Evolutionary conservation across 2,113 vertebrate species (phyloP), one percentile per base, ranked within the genome.

Genomic region (Toxotes jaculatrix): DNA sequence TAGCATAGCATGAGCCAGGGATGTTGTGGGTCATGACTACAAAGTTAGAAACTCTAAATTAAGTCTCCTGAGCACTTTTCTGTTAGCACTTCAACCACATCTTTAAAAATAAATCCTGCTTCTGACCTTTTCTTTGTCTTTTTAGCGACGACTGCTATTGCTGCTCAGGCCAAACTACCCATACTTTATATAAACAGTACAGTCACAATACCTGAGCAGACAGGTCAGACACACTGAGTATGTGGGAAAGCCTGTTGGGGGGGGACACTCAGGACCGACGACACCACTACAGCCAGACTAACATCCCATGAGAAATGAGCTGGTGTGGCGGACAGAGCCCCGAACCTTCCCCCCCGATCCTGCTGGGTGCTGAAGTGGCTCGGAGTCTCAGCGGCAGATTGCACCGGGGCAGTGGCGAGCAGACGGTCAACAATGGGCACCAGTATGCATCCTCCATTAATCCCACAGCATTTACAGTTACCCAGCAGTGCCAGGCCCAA

Each of bases 381-480:
- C 77, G 43, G 71, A 81, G 80, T 84, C 89, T 84, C 73, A 0
- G 69, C 45, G 77, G 92, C 93, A 94, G 93, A 93, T 92, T 94
- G 92, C 75, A 77, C 53, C 1, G 11, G 72, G 88, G 79, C 85
- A 77, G 75, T 23, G 60, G 64, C 40, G 38, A 87, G 89, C 89
- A 92, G 93, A 91, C 82, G 84, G 75, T 85, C 82, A 87, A 93
- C 92, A 93, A 93, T 92, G 89, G 85, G 83, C 86, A 89, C 73
- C 90, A 91, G 88, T 88, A 85, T 91, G 91, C 86, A 89, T 88
- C 87, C 80, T 87, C 87, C 87, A 91, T 94, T 92, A 94, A 93
- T 94, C 91, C 92, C 42, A 53, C 78, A 83, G 68, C 89, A 85
- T 82, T 93, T 91, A 88, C 92, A 87, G 82, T 89, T 76, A 82